Evolutionary conservation across 2,888 invertebrate genomes (phyloP), one percentile per base, ranked within the genome.

Genomic region (Argyra leucocephala): DNA sequence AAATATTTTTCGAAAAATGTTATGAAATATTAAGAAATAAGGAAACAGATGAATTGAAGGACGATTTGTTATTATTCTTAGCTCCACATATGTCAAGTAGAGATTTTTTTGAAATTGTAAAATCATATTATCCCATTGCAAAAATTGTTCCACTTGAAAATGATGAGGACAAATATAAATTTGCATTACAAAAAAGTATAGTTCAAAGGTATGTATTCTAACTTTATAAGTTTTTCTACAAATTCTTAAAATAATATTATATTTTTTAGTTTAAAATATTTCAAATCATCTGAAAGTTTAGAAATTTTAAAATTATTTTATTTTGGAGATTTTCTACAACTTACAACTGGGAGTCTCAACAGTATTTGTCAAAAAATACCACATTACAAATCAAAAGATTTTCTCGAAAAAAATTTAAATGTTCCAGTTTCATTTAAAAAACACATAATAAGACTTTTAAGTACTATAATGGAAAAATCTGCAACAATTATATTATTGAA

Each of bases 281-380:
- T 18, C 5, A 48, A 5, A 48, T 48, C 48, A 2, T 2, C 9
- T 5, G 48, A 48, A 15, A 15, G 5, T 3, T 48, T 48, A 18
- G 15, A 18, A 2, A 18, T 18, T 3, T 48, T 48, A 5, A 48
- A 48, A 48, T 1, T 18, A 18, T 48, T 48, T 18, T 48, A 18
- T 48, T 48, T 3, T 2, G 48, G 48, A 12, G 48, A 48, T 48
- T 48, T 48, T 5, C 15, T 48, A 18, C 48, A 9, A 48, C n/a
- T 48, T 18, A 48, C 48, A 6, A n/a, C 18, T 18, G 48, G 48
- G 18, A 48, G 48, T 48, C 18, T 48, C 12, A 48, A 48, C 18
- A 18, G 48, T 18, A 48, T 48, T 48, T 48, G 48, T n/a, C 48
- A 48, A 48, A 48, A 48, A 48, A 48, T 48, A n/a, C 48, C 48